Percentiles rank a stretch among this genome's conserved stretches.
Evolutionary conservation across 2,888 invertebrate species (phyloP).

Genomic region (Spodoptera exigua): DNA sequence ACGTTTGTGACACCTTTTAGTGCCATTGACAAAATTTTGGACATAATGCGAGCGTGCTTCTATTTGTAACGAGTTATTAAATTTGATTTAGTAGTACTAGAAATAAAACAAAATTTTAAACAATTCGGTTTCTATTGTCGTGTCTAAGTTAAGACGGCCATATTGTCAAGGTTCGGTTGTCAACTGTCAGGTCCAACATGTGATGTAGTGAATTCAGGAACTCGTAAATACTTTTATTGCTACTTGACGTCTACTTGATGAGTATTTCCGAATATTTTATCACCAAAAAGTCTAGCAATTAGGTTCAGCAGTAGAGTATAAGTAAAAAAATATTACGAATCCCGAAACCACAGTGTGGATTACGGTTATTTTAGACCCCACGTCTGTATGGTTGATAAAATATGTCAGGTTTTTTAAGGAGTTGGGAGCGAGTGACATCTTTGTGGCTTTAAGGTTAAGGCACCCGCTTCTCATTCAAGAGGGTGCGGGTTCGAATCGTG

Average conservation of each 20-base stretch:
- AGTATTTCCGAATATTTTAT: constrained; percentile 51
- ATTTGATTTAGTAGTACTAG: constrained; percentile 53
- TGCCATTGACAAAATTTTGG: constrained; percentile 38
- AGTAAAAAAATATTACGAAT: no score
- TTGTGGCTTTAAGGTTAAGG: no score
- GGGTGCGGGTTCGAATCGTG: no score
- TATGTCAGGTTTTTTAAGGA: no score
- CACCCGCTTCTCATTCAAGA: no score
- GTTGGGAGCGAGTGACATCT: no score
- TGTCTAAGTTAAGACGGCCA: constrained; percentile 45
- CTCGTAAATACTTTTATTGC: constrained; percentile 11
- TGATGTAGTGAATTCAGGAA: constrained; percentile 22
- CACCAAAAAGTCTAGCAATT: background rate
- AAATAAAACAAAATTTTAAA: constrained; percentile 43
- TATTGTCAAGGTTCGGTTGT: constrained; percentile 7
- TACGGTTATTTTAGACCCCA: no score
- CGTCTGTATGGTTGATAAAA: no score
- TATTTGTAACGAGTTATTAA: constrained; percentile 56
- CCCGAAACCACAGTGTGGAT: no score
- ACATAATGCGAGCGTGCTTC: constrained; percentile 42
- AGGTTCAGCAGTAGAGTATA: no score
- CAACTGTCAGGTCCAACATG: constrained; percentile 11
- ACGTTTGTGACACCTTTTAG: constrained; percentile 49
- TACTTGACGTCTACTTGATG: no score
- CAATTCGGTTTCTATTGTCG: constrained; percentile 42